These are phyloP conservation scores for Caenorhabditis remanei DNA, from an alignment of 1,140 invertebrate species.

Conservation along the genomic window DNA sequence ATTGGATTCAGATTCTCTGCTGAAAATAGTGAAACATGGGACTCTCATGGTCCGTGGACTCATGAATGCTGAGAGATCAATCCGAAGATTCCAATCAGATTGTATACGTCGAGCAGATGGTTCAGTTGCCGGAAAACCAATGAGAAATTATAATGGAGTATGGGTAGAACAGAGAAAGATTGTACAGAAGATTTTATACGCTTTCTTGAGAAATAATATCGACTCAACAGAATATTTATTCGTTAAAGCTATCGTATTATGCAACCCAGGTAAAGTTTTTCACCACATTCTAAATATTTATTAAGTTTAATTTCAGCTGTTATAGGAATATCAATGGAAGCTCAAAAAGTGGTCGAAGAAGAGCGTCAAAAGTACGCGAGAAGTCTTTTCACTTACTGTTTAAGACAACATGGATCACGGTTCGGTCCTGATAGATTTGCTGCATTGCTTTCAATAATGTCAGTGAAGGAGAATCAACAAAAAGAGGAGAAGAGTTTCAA, in stretches of 20 bases:
- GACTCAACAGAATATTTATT: neutral
- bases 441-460: neutral
- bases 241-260: neutral
- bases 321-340: neutral
- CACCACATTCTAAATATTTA: neutral
- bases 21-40: neutral
- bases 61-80: neutral
- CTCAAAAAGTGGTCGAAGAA: neutral
- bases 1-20: neutral
- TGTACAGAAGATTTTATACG: neutral
- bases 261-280: conserved; percentile 2
- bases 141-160: conserved; percentile 8
- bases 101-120: neutral
- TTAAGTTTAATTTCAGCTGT: neutral
- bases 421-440: conserved; percentile 9
- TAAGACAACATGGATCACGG: neutral
- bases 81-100: neutral
- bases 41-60: neutral
- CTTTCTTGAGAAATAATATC: neutral
- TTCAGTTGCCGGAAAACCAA: neutral
- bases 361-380: neutral
- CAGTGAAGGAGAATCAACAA: conserved; percentile 8
- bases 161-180: neutral
- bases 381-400: conserved; percentile 7
- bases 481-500: neutral